Percentiles rank a stretch among this genome's conserved stretches.
phyloP scores from a whole-genome alignment of 1,140 invertebrate genomes.

The Berghia stephanieae region DNA sequence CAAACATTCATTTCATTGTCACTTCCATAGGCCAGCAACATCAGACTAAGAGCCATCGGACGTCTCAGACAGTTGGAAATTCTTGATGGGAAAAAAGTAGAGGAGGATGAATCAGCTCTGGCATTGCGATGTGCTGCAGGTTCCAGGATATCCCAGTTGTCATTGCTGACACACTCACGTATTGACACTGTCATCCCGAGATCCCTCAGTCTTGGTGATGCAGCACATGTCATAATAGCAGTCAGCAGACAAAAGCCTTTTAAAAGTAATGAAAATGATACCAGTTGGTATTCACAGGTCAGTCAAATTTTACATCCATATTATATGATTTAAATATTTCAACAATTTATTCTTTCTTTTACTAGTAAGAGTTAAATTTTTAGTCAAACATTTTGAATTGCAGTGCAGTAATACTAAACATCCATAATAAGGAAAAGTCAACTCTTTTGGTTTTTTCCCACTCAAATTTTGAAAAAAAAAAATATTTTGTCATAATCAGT shows the following conservation, averaged over 20 bases:
- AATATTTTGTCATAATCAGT: no score
- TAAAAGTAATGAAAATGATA: slow-evolving; percentile 54
- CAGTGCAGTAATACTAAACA: no score
- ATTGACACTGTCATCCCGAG: slow-evolving; percentile 52
- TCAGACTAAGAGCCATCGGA: slow-evolving; percentile 58
- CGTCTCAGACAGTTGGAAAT: slow-evolving; percentile 57
- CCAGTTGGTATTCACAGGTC: slow-evolving; percentile 59
- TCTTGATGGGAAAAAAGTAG: slow-evolving; percentile 52
- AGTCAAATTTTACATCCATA: neutral
- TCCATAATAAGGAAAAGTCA: no score
- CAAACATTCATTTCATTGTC: no score
- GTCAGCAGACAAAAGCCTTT: slow-evolving; percentile 55
- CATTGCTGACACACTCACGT: slow-evolving; percentile 55
- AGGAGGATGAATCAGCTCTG: slow-evolving; percentile 56
- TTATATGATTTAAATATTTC: neutral
- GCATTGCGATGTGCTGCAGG: slow-evolving; percentile 62
- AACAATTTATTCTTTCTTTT: neutral
- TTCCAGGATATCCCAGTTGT: slow-evolving; percentile 62
- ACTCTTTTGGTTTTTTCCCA: no score
- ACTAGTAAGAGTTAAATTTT: neutral
- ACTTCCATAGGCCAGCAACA: slow-evolving; percentile 54
- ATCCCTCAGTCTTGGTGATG: slow-evolving; percentile 50
- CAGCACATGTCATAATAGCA: slow-evolving; percentile 49
- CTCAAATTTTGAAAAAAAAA: no score
- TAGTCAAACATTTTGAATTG: no score